phyloP scores from a whole-genome alignment of 2,113 vertebrate species.

The Catharus fuscescens region DNA sequence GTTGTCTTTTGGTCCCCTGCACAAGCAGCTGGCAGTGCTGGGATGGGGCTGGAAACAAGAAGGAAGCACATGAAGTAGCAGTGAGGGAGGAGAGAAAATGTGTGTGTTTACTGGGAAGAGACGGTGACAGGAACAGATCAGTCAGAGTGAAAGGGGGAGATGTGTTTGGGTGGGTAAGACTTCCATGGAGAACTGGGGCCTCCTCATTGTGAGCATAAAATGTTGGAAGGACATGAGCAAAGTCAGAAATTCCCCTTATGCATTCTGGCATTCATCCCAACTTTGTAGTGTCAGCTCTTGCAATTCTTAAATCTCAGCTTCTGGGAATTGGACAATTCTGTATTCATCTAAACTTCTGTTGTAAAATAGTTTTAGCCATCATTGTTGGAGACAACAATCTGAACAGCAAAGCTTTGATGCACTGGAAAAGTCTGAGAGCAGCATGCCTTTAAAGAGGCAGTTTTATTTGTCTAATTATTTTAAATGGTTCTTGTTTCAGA shows the following conservation, averaged over 20 bases:
- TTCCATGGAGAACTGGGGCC: neutral
- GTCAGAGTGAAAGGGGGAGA: neutral
- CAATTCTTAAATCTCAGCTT: neutral
- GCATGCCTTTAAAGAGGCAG: neutral
- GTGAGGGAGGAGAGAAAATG: neutral
- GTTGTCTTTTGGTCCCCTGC: neutral
- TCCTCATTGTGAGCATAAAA: neutral
- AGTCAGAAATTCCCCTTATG: neutral
- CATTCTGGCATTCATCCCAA: neutral
- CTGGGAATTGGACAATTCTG: slow-evolving; percentile 4
- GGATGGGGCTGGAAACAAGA: neutral
- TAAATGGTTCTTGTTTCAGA: neutral
- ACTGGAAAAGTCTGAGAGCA: neutral
- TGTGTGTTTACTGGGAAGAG: neutral
- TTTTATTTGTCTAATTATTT: neutral
- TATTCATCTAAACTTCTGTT: slow-evolving; percentile 4
- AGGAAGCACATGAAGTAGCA: neutral
- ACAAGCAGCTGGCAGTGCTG: neutral
- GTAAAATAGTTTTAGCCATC: neutral
- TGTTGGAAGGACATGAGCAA: neutral
- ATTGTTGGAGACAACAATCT: neutral
- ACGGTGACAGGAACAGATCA: neutral
- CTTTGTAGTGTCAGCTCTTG: neutral
- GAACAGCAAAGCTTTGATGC: neutral
- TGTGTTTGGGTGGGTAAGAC: neutral